Evolutionary conservation across 2,888 invertebrate genomes (phyloP).

Genomic region (Hydroisotoma schaefferi): DNA sequence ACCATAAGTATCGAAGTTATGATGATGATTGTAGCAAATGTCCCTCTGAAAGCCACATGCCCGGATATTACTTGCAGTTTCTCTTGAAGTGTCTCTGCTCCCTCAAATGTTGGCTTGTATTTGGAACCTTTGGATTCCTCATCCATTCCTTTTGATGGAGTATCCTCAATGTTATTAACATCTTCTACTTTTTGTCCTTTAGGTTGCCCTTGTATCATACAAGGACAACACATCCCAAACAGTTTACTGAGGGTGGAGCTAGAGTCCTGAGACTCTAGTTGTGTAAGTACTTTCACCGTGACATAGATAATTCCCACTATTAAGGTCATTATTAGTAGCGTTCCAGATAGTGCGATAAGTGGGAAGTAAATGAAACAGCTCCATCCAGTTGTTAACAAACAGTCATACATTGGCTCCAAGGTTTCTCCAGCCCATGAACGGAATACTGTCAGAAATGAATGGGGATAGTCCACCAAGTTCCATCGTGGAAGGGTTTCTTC

Average conservation of each 20-base stretch:
- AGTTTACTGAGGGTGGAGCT: neutral
- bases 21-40: no score
- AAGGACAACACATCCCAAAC: neutral
- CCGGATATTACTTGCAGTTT: no score
- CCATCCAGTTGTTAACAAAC: conserved; percentile 10
- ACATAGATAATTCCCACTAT: conserved; percentile 24
- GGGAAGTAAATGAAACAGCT: conserved; percentile 23
- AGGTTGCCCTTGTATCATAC: no score
- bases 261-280: neutral
- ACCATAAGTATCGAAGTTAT: no score
- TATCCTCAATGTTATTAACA: no score
- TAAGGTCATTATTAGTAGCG: conserved; percentile 19
- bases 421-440: conserved; percentile 30
- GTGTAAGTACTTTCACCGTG: neutral
- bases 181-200: no score
- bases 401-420: conserved; percentile 26
- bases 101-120: no score
- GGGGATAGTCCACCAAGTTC: conserved; percentile 25
- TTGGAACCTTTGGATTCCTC: no score
- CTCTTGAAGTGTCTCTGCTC: no score
- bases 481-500: conserved; percentile 15
- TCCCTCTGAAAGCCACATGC: conserved; percentile 13
- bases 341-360: conserved; percentile 20
- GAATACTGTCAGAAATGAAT: conserved; percentile 19
- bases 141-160: no score